Evolutionary conservation across 2,797 vertebrate genomes (phyloP), one percentile per base, ranked within the genome.

Genomic region (Neoniphon sammara): DNA sequence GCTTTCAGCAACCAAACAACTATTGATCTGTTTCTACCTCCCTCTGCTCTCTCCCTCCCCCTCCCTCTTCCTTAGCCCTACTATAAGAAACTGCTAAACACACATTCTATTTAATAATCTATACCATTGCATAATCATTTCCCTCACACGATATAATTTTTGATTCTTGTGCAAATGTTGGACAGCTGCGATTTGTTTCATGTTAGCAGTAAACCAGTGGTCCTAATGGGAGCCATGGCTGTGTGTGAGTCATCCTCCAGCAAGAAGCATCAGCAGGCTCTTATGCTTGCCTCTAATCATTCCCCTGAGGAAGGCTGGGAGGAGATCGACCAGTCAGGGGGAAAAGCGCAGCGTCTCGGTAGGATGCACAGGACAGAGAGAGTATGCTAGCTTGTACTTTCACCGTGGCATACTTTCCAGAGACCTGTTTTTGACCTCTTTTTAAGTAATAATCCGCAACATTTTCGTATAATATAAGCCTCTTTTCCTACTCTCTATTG

Each of bases 171-270:
- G 75, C 67, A 80, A 67, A 86, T 77, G 64, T 27, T 0, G 42
- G 6, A 20, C 36, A 59, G 53, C 62, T 65, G 66, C 44, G 56
- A 74, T 76, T 72, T 67, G 63, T 68, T 73, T 56, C 53, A 61
- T 69, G 55, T 46, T n/a, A 10, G 61, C 59, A 57, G 59, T 64
- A 23, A 64, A 70, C 53, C 47, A 44, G 34, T 7, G 6, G 60
- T 73, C 23, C 62, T 83, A 69, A 82, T 72, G 61, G 78, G 66
- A 81, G 66, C 47, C 56, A 68, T 49, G 75, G 21, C 39, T 61
- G 50, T 42, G 30, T 25, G 79, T 84, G 77, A 78, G 53, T 86
- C 82, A 80, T 86, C 62, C 65, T 77, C 77, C 1, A 34, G 5
- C 31, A 30, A 42, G 36, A 39, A 47, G 21, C 54, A 49, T 20